These are phyloP conservation scores for Lutjanus erythropterus DNA, from an alignment of 2,113 vertebrate species.

Conservation along the genomic window DNA sequence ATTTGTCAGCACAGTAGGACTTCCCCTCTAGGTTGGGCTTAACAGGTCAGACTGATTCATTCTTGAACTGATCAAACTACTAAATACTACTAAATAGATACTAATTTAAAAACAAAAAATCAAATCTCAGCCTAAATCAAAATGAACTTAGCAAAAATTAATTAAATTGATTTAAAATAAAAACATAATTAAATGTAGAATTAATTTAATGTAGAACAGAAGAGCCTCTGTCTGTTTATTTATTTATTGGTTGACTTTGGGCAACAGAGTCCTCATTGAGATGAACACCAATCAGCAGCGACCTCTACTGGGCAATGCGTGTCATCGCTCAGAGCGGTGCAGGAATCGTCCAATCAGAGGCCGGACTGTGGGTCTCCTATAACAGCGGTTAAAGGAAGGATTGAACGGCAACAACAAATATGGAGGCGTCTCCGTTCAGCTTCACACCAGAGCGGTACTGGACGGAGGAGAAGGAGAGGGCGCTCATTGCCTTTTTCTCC, in stretches of 20 bases:
- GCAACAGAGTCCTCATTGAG: neutral
- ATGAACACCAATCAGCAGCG: neutral
- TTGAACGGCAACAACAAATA: slow-evolving; percentile 58
- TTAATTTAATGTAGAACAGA: neutral
- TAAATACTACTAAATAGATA: neutral
- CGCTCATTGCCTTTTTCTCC: slow-evolving; percentile 67
- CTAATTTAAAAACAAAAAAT: too few relatives aligned
- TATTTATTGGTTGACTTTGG: too few relatives aligned
- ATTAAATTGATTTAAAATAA: neutral
- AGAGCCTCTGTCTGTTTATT: neutral
- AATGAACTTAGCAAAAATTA: neutral
- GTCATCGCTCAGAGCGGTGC: too few relatives aligned
- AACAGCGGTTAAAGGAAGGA: neutral
- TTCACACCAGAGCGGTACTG: slow-evolving; percentile 53
- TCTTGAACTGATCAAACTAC: neutral
- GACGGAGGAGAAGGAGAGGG: slow-evolving; percentile 72
- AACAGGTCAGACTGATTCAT: neutral
- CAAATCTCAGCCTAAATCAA: neutral
- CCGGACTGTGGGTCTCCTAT: neutral
- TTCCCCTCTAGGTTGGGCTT: neutral
- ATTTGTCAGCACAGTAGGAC: neutral
- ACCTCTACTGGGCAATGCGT: slow-evolving; percentile 63
- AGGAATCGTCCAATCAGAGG: slow-evolving; percentile 42
- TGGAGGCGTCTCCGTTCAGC: slow-evolving; percentile 53
- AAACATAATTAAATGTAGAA: too few relatives aligned